A percentile compares a stretch with the other conserved stretches of the same genome.
phyloP scores from a whole-genome alignment of 2,113 vertebrate genomes.

The mouse (Mus musculus) region DNA sequence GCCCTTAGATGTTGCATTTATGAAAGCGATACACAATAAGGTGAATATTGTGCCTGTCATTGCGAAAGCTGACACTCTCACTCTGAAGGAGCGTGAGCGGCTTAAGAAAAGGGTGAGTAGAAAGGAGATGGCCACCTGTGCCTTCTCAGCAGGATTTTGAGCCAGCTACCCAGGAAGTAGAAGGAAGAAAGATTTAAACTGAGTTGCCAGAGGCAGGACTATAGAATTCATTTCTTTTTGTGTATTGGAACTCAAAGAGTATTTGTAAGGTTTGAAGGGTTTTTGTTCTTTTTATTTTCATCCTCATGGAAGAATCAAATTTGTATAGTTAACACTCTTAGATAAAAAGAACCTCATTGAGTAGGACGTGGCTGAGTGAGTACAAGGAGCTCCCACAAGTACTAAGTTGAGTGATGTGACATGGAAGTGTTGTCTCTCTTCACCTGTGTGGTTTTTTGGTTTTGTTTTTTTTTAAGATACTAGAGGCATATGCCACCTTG shows the following conservation, averaged over 20 bases:
- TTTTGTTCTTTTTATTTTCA: neutral
- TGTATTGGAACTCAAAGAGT: neutral
- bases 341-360: neutral
- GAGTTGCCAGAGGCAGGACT: neutral
- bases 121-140: neutral
- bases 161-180: neutral
- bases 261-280: too few species aligned
- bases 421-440: neutral
- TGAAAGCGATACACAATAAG: constrained; percentile 91
- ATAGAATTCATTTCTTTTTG: neutral
- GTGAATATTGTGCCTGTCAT: constrained; percentile 92
- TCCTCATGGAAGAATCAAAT: neutral
- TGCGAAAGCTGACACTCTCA: constrained; percentile 90
- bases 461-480: neutral
- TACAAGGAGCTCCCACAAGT: neutral
- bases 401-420: neutral
- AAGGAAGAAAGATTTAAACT: neutral
- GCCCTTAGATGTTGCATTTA: constrained; percentile 90
- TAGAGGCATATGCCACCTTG: neutral
- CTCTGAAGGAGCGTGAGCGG: constrained; percentile 95
- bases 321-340: neutral
- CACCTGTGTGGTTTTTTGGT: neutral
- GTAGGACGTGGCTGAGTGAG: neutral
- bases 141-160: too few species aligned
- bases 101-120: constrained; percentile 95